Evolutionary conservation across 2,888 invertebrate species (phyloP), one percentile per base, ranked within the genome.

Genomic region (Stictocephala bisonia): DNA sequence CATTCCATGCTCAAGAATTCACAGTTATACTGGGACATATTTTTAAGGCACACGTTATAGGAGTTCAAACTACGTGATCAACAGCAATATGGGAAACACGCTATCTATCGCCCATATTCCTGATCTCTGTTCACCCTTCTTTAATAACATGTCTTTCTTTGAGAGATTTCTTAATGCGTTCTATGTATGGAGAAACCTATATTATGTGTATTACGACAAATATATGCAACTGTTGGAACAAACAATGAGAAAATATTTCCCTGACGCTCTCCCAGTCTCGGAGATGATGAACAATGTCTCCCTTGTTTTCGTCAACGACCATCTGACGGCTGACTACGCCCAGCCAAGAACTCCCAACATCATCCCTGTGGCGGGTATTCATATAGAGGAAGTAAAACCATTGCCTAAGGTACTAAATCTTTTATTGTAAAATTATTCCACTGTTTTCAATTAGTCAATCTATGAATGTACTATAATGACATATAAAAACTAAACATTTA

Each of bases 281-380:
- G 56, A 56, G n/a, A 3, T 56, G 29, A 29, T 9, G 18, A 29
- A 29, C 2, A 29, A 18, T 24, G 29, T 56, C 4, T 15, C 60
- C 20, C 9, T 60, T 20, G n/a, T 40, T 18, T 60, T 60, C n/a
- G 60, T 60, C 20, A 60, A 60, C 22, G 35, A 35, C 22, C 60
- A 60, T 29, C 13, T 40, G 31, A 60, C 60, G 11, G 35, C 22
- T 7, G 31, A 31, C 31, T 35, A 60, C 35, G 35, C 35, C 20
- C 35, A 4, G 22, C 40, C 60, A 29, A 35, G 31, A n/a, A 4
- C 60, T 2, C 60, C 60, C 7, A 60, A 60, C 22, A 22, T 60
- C 1, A 60, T 60, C 6, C 35, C 31, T 31, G 60, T 60, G 4
- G 60, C 35, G 40, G 60, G 60, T 15, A 18, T 60, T 6, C 60